Evolutionary conservation across 2,888 invertebrate species (phyloP).

Genomic region (Helleia helle): DNA sequence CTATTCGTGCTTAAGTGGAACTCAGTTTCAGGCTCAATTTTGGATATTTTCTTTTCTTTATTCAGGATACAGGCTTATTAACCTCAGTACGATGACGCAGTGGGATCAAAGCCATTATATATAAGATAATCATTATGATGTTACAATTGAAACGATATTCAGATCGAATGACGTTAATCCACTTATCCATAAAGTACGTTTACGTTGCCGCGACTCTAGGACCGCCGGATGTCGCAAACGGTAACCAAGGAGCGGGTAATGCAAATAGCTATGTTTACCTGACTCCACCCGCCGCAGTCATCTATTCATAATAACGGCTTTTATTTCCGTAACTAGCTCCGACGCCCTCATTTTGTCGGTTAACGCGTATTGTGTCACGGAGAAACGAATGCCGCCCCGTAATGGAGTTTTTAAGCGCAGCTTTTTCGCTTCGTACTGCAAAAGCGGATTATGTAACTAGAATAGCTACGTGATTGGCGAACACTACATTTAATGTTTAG

Average conservation of each 20-base stretch:
- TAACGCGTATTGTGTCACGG: constrained; percentile 61
- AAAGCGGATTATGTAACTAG: constrained; percentile 52
- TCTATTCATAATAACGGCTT: constrained; percentile 60
- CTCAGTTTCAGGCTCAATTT: too few relatives aligned
- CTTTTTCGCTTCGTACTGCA: constrained; percentile 45
- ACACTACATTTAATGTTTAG: constrained; percentile 48
- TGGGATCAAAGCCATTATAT: too few relatives aligned
- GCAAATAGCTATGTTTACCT: constrained; percentile 62
- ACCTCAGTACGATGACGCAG: too few relatives aligned
- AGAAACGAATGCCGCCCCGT: constrained; percentile 54
- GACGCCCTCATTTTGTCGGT: constrained; percentile 61
- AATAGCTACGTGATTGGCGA: constrained; percentile 48
- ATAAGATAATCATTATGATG: too few relatives aligned
- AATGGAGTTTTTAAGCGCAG: constrained; percentile 60
- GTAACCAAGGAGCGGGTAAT: constrained; percentile 52
- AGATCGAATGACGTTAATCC: too few relatives aligned
- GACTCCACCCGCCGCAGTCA: constrained; percentile 30
- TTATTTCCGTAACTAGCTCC: constrained; percentile 65
- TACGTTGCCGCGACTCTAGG: too few relatives aligned
- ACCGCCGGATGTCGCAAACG: constrained; percentile 62
- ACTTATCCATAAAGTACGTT: too few relatives aligned
- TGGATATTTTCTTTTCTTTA: too few relatives aligned
- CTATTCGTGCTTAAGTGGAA: too few relatives aligned
- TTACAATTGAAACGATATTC: too few relatives aligned
- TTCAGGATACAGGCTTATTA: too few relatives aligned